Evolutionary conservation across 92 coral and sea anemone species (phyloP).

Genomic region (Desmophyllum pertusum): DNA sequence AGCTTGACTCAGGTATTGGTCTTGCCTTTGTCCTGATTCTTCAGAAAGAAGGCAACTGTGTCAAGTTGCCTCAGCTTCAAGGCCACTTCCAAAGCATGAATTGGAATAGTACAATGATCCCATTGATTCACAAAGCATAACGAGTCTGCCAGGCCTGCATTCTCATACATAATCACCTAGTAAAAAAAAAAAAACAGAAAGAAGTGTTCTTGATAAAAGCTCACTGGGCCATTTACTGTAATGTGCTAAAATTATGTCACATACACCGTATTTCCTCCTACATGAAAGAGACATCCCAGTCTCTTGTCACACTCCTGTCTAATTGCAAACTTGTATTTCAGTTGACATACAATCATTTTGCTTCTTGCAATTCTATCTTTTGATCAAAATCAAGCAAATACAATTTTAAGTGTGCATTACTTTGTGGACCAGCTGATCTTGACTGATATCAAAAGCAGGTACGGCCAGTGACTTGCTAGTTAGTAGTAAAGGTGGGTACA

Average conservation of each 20-base stretch:
- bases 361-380: background rate
- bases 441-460: conserved; percentile 78
- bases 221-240: too few relatives aligned
- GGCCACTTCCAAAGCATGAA: conserved; percentile 95
- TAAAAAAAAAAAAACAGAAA: too few relatives aligned
- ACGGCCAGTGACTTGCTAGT: conserved; percentile 64
- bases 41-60: conserved; percentile 94
- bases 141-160: conserved; percentile 92
- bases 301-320: background rate
- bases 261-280: too few relatives aligned
- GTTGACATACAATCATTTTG: background rate
- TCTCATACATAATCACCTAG: conserved; percentile 93
- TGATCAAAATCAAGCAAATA: background rate
- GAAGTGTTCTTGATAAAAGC: too few relatives aligned
- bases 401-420: conserved; percentile 22
- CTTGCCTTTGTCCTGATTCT: conserved; percentile 94
- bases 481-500: conserved; percentile 69
- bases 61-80: conserved; percentile 94
- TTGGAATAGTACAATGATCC: conserved; percentile 96
- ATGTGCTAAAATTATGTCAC: background rate
- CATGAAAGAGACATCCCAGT: background rate
- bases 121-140: conserved; percentile 85
- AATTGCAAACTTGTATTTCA: too few relatives aligned
- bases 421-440: conserved; percentile 84
- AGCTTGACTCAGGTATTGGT: background rate